A percentile compares a stretch with the other conserved stretches of the same genome.
These are phyloP conservation scores for Falco columbarius DNA, from an alignment of 2,797 vertebrate species.

Conservation along the genomic window DNA sequence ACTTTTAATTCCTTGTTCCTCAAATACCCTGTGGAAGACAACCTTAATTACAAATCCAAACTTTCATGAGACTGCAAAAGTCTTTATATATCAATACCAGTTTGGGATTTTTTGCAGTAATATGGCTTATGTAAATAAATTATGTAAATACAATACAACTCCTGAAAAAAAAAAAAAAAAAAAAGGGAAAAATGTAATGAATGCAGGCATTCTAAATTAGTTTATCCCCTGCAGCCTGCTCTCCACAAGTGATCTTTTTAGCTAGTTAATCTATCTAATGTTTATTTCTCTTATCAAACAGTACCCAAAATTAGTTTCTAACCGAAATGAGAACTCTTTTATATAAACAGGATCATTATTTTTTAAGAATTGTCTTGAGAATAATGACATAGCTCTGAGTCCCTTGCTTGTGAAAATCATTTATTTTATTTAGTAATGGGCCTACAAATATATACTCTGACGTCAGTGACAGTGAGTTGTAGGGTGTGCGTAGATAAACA, in stretches of 20 bases:
- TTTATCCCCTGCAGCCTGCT: neutral
- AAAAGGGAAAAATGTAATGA: neutral
- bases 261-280: neutral
- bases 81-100: neutral
- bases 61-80: neutral
- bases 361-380: neutral
- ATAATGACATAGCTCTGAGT: neutral
- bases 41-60: neutral
- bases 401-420: neutral
- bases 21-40: neutral
- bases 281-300: neutral
- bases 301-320: neutral
- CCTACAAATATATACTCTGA: neutral
- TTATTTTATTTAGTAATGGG: neutral
- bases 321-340: neutral
- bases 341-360: neutral
- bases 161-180: neutral
- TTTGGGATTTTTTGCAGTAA: neutral
- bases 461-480: fast-evolving
- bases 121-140: neutral
- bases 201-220: neutral
- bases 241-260: neutral
- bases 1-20: neutral
- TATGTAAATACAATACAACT: neutral
- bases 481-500: neutral